Evolutionary conservation across 2,888 invertebrate genomes (phyloP).

Genomic region (Drosophila mercatorum): DNA sequence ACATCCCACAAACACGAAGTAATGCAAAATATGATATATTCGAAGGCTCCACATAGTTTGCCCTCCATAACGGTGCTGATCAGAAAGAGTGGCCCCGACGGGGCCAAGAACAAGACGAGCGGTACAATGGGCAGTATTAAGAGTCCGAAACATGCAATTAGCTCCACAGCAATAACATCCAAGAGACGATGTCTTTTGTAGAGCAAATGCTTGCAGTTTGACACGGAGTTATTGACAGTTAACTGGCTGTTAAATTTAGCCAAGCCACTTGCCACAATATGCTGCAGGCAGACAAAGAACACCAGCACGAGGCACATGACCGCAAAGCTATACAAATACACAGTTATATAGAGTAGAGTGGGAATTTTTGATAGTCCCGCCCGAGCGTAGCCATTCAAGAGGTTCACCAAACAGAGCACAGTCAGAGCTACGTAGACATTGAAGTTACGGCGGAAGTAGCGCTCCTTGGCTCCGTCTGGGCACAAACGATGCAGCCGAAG

Average conservation of each 20-base stretch:
- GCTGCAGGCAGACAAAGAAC: slow-evolving; percentile 58
- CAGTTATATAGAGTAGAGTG: slow-evolving; percentile 17
- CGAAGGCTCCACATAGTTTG: slow-evolving; percentile 11
- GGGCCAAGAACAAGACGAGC: slow-evolving; percentile 39
- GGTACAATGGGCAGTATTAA: slow-evolving; percentile 58
- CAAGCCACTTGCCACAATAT: slow-evolving; percentile 46
- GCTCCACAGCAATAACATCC: slow-evolving; percentile 27
- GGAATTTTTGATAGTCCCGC: slow-evolving; percentile 1
- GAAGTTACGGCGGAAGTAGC: slow-evolving; percentile 38
- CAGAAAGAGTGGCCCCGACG: slow-evolving; percentile 50
- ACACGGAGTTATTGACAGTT: background rate
- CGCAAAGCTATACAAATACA: slow-evolving; percentile 50
- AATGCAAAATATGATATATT: background rate
- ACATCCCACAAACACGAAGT: slow-evolving; percentile 43
- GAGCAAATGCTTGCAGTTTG: slow-evolving; percentile 12
- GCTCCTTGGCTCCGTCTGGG: slow-evolving; percentile 10
- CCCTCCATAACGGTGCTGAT: slow-evolving; percentile 58
- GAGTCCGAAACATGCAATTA: slow-evolving; percentile 50
- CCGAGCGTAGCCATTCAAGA: slow-evolving; percentile 32
- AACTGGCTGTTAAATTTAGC: slow-evolving; percentile 38
- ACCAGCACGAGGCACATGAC: slow-evolving; percentile 44
- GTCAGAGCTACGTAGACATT: slow-evolving; percentile 37
- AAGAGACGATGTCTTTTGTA: slow-evolving; percentile 34
- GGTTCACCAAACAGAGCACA: slow-evolving; percentile 32
- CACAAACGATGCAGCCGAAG: slow-evolving; percentile 40